A percentile compares a stretch with the other conserved stretches of the same genome.
Conservation (phyloP, 2,113 vertebrate species). For the Pedetes capensis region DNA sequence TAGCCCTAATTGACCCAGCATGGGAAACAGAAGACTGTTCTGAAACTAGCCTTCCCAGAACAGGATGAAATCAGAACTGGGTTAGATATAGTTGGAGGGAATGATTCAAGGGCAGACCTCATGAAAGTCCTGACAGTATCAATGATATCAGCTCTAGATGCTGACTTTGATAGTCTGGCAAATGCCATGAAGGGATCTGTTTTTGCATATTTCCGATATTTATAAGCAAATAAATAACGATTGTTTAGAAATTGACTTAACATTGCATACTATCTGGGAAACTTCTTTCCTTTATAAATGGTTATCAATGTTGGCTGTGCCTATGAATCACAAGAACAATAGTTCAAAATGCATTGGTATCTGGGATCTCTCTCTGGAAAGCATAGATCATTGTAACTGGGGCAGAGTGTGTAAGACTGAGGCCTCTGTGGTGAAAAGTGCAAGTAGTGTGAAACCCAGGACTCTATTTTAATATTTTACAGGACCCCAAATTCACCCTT, state of each 20-base stretch:
- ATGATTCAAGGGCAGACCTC: background rate
- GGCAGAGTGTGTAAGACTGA: background rate
- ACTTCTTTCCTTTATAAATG: background rate
- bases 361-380: background rate
- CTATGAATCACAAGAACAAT: background rate
- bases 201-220: conserved; percentile 42
- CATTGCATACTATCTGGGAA: background rate
- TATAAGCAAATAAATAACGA: conserved; percentile 16
- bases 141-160: background rate
- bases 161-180: background rate
- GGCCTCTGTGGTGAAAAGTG: background rate
- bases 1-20: background rate
- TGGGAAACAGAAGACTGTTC: background rate
- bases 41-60: conserved; percentile 9
- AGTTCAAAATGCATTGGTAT: background rate
- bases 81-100: background rate
- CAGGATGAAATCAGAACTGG: background rate
- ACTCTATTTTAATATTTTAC: background rate
- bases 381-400: background rate
- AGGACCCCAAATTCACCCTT: background rate
- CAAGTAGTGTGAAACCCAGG: background rate
- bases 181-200: background rate
- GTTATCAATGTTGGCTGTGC: background rate
- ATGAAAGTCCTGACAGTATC: background rate
- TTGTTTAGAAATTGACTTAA: conserved; percentile 29